Base-by-base conservation (phyloP, 2,113 vertebrate species). In the Acinonyx jubatus region DNA sequence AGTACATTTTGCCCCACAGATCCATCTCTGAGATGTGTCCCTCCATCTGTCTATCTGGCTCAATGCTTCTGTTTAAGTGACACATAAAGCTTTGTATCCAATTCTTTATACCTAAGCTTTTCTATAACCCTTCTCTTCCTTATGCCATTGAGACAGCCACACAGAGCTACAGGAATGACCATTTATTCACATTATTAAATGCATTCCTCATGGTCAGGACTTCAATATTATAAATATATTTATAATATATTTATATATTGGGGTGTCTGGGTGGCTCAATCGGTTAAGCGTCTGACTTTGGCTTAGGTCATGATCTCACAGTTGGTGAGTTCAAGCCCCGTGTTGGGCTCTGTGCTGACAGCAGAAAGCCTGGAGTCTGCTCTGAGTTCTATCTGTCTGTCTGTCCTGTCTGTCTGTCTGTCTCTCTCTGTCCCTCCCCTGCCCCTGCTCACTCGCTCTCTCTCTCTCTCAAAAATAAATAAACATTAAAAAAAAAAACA, bases 31-130 rank as follows among this genome's bases (percentile, higher is more conserved):
- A 95, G 96, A 90, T 68, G 61, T 93, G 74, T 50, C 94, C 55
- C 96, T 91, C 92, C 92, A 90, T 98, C 94, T 90, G 81, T 88
- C 92, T 92, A 29, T 84, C 63, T 88, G 84, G 88, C 73, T 87
- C 45, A 68, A 31, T 85, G 92, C 61, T 94, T 97, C 94, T 97
- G 92, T 92, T 90, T 95, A 96, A 97, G 84, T 95, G 94, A 92
- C 96, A 97, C 31, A 41, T 33, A 95, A 66, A 95, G 45, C 6
- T 33, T 79, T 81, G 84, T 52, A 74, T n/a, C 31, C 36, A 86
- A 31, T 95, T 91, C 94, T 92, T 97, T 94, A 95, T 16, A 89
- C 66, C 33, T 71, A 74, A 94, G 52, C 36, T 25, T 23, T 91
- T 25, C 73, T 5, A 73, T 29, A 55, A 69, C 4, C 29, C 83